Conservation (phyloP, 35 echinoderm and acorn worm species). For the Holothuria glaberrima region DNA sequence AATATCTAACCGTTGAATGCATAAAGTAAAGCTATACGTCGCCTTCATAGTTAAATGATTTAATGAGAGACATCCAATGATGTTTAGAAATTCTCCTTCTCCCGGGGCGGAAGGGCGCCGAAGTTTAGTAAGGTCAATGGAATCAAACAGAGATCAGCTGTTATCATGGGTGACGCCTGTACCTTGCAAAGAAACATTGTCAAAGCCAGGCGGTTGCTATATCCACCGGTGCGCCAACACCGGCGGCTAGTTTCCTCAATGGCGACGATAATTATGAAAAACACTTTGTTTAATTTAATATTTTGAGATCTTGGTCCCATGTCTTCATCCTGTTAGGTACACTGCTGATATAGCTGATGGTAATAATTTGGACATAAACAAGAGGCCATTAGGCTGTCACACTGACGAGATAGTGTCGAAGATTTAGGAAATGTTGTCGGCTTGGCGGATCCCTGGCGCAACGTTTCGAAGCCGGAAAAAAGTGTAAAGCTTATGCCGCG, state of each 20-base stretch:
- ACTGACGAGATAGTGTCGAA: slow-evolving; percentile 31
- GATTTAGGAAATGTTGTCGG: slow-evolving; percentile 14
- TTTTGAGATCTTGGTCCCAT: background rate
- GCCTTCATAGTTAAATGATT: too few relatives aligned
- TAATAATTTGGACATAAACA: slow-evolving; percentile 42
- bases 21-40: too few relatives aligned
- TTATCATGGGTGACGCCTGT: too few relatives aligned
- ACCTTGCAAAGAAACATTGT: too few relatives aligned
- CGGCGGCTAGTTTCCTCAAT: slow-evolving; percentile 38
- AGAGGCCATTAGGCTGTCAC: slow-evolving; percentile 44
- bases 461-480: background rate
- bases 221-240: background rate
- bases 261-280: slow-evolving; percentile 28
- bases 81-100: too few relatives aligned
- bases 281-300: slow-evolving; percentile 33
- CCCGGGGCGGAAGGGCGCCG: too few relatives aligned
- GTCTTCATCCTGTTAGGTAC: background rate
- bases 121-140: too few relatives aligned
- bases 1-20: too few relatives aligned
- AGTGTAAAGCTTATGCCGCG: background rate
- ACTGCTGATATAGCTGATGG: slow-evolving; percentile 10
- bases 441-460: background rate
- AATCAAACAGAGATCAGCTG: too few relatives aligned
- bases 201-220: too few relatives aligned
- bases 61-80: too few relatives aligned